A percentile compares a stretch with the other conserved stretches of the same genome.
These are phyloP conservation scores for Macaria notata DNA, from an alignment of 2,888 invertebrate genomes.

Conservation along the genomic window DNA sequence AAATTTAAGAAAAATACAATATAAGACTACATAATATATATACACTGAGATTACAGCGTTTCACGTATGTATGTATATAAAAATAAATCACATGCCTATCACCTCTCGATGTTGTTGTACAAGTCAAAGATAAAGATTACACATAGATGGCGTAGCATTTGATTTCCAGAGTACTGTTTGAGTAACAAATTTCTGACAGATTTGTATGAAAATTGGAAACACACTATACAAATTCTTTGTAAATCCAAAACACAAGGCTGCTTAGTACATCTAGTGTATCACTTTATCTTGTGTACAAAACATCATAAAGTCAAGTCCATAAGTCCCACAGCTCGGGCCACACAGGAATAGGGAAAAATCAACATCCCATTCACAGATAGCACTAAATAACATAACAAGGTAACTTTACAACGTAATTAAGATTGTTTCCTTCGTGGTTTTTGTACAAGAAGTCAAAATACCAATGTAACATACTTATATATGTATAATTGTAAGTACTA, in stretches of 20 bases:
- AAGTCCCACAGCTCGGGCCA: constrained; percentile 50
- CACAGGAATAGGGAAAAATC: constrained; percentile 25
- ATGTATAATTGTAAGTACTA: no score
- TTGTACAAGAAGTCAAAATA: no score
- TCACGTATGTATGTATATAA: constrained; percentile 58
- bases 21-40: constrained; percentile 61
- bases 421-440: constrained; percentile 6
- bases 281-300: no score
- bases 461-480: no score
- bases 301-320: constrained; percentile 1
- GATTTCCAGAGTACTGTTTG: no score
- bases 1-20: constrained; percentile 54
- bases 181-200: no score
- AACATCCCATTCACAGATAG: constrained; percentile 52
- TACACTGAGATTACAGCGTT: constrained; percentile 70
- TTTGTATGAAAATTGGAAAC: no score
- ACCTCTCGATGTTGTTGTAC: constrained; percentile 37
- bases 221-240: no score
- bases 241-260: no score
- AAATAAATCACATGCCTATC: constrained; percentile 72
- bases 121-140: no score
- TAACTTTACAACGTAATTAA: constrained; percentile 63
- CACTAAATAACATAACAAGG: constrained; percentile 67
- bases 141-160: no score
- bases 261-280: no score